Percentiles rank a stretch among this genome's conserved stretches.
Evolutionary conservation across 2,888 invertebrate genomes (phyloP).

Genomic region (Acronicta psi): DNA sequence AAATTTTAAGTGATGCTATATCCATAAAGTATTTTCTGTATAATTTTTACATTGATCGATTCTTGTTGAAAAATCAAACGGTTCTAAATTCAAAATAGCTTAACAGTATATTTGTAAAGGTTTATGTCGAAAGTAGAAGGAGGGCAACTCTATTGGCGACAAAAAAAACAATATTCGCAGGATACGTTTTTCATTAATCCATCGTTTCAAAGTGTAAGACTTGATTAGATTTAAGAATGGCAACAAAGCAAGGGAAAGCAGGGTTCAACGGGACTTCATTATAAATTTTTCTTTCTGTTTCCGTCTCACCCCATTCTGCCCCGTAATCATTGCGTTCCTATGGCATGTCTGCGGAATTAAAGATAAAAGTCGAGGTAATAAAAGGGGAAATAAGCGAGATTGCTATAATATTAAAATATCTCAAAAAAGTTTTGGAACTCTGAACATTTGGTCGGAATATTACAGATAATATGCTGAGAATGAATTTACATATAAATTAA

Average conservation of each 20-base stretch:
- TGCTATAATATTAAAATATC: slow-evolving; percentile 74
- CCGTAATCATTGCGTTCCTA: slow-evolving; percentile 74
- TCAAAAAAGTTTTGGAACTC: slow-evolving; percentile 66
- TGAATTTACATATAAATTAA: slow-evolving; percentile 77
- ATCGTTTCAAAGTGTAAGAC: slow-evolving; percentile 62
- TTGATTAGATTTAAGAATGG: slow-evolving; percentile 77
- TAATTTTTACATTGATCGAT: no score
- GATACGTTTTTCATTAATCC: slow-evolving; percentile 51
- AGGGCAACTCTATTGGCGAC: not conserved
- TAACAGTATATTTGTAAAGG: no score
- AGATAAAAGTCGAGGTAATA: slow-evolving; percentile 76
- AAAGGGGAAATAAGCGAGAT: slow-evolving; percentile 73
- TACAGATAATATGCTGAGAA: slow-evolving; percentile 70
- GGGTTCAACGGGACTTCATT: slow-evolving; percentile 75
- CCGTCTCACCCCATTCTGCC: slow-evolving; percentile 65
- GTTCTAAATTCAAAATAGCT: no score
- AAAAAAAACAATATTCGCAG: not conserved
- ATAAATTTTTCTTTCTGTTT: slow-evolving; percentile 73
- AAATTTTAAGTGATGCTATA: not conserved
- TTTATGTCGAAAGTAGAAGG: not conserved
- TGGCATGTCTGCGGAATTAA: slow-evolving; percentile 74
- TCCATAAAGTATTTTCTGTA: not conserved
- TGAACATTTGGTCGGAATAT: slow-evolving; percentile 66
- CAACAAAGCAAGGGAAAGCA: slow-evolving; percentile 69
- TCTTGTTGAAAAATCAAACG: no score